Percentiles rank a stretch among this genome's conserved stretches.
Evolutionary conservation across 53 echinoderm and acorn worm genomes (phyloP).

Genomic region (Paelopatides confundens): DNA sequence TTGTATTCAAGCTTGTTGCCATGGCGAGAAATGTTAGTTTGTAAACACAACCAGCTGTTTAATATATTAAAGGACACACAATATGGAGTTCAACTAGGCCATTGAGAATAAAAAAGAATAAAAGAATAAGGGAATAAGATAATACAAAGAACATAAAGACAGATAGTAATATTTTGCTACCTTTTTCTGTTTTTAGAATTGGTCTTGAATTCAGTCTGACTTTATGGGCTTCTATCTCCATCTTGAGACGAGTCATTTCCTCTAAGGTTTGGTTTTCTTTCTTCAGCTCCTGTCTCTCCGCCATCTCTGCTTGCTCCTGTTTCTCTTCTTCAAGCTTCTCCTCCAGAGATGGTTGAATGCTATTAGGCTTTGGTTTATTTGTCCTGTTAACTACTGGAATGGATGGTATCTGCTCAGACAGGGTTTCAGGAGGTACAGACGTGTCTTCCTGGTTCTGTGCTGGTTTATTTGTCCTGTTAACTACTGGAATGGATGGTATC

Average conservation of each 20-base stretch:
- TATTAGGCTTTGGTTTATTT: slow-evolving; percentile 41
- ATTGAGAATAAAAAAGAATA: too few relatives aligned
- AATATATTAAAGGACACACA: too few relatives aligned
- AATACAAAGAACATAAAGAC: too few relatives aligned
- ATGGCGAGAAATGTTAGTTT: too few relatives aligned
- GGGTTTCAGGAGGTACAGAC: neutral
- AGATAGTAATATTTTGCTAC: neutral
- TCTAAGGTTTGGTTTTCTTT: slow-evolving; percentile 78
- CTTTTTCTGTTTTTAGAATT: neutral
- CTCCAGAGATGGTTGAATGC: neutral
- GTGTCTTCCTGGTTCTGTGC: neutral
- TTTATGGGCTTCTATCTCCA: slow-evolving; percentile 51
- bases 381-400: slow-evolving; percentile 47
- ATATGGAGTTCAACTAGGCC: too few relatives aligned
- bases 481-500: neutral
- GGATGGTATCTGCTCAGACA: neutral
- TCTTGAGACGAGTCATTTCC: slow-evolving; percentile 55
- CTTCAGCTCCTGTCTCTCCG: slow-evolving; percentile 53
- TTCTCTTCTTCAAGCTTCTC: neutral
- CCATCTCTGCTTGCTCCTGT: neutral
- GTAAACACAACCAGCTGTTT: too few relatives aligned
- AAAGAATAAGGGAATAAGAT: too few relatives aligned
- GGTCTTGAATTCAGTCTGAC: neutral
- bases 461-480: slow-evolving; percentile 59
- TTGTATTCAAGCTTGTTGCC: too few relatives aligned